A percentile compares a stretch with the other conserved stretches of the same genome.
Conservation (phyloP, 2,888 invertebrate genomes). For the Eurois occulta region DNA sequence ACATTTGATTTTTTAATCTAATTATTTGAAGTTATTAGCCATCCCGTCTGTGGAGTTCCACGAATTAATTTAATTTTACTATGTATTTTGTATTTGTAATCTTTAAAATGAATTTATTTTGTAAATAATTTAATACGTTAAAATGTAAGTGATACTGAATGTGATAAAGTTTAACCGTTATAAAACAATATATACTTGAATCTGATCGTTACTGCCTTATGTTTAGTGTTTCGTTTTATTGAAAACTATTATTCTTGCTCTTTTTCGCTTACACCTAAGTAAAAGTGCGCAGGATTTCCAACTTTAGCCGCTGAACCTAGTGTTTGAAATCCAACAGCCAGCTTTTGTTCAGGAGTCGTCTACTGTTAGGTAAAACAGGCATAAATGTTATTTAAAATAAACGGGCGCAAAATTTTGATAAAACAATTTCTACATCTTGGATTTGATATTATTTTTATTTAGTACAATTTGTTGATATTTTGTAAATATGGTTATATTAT, state of each 20-base stretch:
- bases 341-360: background rate
- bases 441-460: constrained; percentile 28
- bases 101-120: background rate
- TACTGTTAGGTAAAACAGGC: too few relatives aligned
- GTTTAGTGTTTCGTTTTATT: background rate
- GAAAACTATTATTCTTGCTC: background rate
- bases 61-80: background rate
- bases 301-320: background rate
- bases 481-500: constrained; percentile 47
- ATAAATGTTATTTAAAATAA: constrained; percentile 12
- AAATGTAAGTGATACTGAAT: constrained; percentile 39
- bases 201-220: constrained; percentile 21
- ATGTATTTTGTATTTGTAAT: background rate
- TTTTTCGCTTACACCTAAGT: background rate
- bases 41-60: background rate
- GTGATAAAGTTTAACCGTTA: constrained; percentile 37
- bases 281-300: background rate
- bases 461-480: constrained; percentile 57
- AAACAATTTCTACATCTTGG: constrained; percentile 4
- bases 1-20: background rate
- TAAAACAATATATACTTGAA: constrained; percentile 17
- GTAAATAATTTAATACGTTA: constrained; percentile 27
- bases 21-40: background rate
- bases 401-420: background rate
- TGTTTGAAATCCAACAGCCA: background rate